Evolutionary conservation across 2,888 invertebrate species (phyloP).

Genomic region (Drosophila meridionalis): DNA sequence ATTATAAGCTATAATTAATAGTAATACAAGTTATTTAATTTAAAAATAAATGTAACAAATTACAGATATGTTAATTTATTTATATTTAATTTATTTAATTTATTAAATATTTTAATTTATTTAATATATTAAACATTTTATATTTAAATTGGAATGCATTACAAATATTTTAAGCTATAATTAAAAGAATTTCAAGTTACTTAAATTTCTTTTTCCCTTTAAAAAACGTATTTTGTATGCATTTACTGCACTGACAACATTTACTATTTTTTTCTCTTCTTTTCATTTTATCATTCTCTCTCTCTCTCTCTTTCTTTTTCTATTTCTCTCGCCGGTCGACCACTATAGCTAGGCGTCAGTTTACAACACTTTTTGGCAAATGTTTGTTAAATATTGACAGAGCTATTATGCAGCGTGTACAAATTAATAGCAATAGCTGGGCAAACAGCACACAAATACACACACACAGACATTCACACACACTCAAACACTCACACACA

Average conservation of each 20-base stretch:
- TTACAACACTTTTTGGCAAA: constrained; percentile 61
- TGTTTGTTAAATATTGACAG: constrained; percentile 73
- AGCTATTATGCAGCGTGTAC: constrained; percentile 72
- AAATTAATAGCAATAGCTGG: constrained; percentile 73
- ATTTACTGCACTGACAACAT: not conserved
- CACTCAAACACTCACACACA: constrained; percentile 2
- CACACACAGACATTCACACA: constrained; percentile 16
- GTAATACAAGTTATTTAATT: no score
- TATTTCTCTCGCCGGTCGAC: not conserved
- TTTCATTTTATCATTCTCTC: not conserved
- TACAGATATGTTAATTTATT: no score
- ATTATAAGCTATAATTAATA: no score
- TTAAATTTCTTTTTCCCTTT: no score
- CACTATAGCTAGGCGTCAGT: constrained; percentile 23
- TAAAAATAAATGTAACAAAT: no score
- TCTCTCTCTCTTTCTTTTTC: fast-evolving
- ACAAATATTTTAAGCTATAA: no score
- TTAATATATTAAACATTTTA: no score
- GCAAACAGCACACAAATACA: constrained; percentile 61
- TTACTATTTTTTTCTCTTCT: no score
- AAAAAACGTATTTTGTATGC: not conserved
- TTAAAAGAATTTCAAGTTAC: no score
- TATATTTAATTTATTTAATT: no score
- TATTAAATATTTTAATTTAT: no score
- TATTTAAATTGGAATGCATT: no score